Evolutionary conservation across 2,797 vertebrate genomes (phyloP), one percentile per base, ranked within the genome.

Genomic region (Vipera latastei): DNA sequence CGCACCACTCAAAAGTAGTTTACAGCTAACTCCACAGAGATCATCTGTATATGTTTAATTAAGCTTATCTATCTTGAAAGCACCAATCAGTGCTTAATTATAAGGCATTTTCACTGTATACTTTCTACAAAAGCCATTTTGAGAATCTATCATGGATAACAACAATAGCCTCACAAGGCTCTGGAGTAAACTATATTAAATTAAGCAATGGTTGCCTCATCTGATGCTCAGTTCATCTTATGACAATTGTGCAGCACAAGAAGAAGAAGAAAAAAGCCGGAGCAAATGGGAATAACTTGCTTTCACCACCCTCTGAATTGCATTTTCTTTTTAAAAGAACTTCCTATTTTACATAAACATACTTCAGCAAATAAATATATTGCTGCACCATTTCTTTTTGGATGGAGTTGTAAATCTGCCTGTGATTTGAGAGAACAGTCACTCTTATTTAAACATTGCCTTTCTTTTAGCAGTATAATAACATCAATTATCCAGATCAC

Each of bases 401-500:
- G 73, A 44, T 0, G 38, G 38, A 78, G 22, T 56, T 53, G 44
- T 53, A 69, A 51, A 32, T 9, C 53, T 92, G 59, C 32, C 56
- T 92, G n/a, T 89, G 69, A 90, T 44, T 28, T 48, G 55, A 48
- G 12, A 12, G 32, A 65, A 86, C 4, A 55, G 32, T 1, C 85
- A 65, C 63, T 87, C 57, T 51, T 48, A 88, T 89, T 93, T 78
- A 61, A 94, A 91, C 22, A 91, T 89, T 69, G 38, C 73, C 60
- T 26, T 89, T 93, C 92, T 83, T 89, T 61, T 65, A 88, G 8
- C n/a, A 51, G 7, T 56, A 32, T 28, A 89, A 55, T 60, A 57
- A 89, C 89, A 91, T 90, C 48, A 78, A 86, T 91, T 92, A 93
- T 38, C 88, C 20, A 86, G 44, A 90, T 91, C 78, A 78, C 60